phyloP scores from a whole-genome alignment of 2,888 invertebrate genomes.

The Hypolimnas misippus region DNA sequence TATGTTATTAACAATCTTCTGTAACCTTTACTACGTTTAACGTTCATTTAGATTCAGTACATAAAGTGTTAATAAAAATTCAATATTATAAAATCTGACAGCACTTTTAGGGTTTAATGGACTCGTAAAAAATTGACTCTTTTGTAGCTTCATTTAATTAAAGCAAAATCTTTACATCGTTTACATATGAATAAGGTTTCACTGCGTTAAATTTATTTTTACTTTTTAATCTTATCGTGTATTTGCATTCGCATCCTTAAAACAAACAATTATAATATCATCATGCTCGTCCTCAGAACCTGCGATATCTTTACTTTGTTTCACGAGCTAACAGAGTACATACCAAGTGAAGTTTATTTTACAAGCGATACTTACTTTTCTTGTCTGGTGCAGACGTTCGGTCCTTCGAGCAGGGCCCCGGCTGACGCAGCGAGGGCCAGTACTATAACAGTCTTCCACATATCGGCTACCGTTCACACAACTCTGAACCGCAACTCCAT shows the following conservation, averaged over 20 bases:
- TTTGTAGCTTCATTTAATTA: constrained; percentile 11
- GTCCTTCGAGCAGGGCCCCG: constrained; percentile 84
- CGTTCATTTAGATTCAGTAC: no score
- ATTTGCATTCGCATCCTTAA: neutral
- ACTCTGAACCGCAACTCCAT: constrained; percentile 62
- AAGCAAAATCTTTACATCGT: neutral
- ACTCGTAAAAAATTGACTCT: neutral
- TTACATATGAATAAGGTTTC: constrained; percentile 1
- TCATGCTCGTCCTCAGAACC: neutral
- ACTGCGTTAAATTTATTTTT: neutral
- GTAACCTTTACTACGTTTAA: neutral
- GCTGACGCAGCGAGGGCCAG: constrained; percentile 56
- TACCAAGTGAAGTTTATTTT: neutral
- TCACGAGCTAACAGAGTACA: no score
- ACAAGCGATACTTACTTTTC: constrained; percentile 86
- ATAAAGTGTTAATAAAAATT: neutral
- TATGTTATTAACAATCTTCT: neutral
- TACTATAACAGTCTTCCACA: constrained; percentile 58
- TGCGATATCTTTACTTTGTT: no score
- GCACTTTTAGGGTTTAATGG: neutral
- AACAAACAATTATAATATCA: neutral
- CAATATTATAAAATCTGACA: neutral
- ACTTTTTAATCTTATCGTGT: neutral
- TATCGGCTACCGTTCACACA: constrained; percentile 58
- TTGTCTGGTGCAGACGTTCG: constrained; percentile 91